A percentile compares a stretch with the other conserved stretches of the same genome.
These are phyloP conservation scores for Condylura cristata DNA, from an alignment of 2,113 vertebrate genomes.

Conservation along the genomic window DNA sequence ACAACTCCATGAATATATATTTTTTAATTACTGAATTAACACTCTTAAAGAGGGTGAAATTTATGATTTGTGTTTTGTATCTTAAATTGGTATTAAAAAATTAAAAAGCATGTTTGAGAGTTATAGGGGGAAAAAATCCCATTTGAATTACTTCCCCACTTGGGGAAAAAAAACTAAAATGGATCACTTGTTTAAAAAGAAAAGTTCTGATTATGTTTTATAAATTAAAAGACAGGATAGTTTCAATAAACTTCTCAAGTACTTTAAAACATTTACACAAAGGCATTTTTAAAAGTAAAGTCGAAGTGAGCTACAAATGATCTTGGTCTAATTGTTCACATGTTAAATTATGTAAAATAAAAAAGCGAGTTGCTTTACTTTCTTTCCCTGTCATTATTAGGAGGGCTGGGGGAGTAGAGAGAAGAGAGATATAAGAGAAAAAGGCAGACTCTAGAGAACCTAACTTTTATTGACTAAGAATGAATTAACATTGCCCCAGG, in stretches of 20 bases:
- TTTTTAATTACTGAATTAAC: not conserved
- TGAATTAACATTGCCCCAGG: slow-evolving; percentile 24
- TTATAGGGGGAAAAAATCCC: not conserved
- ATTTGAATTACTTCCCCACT: not conserved
- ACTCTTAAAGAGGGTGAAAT: not conserved
- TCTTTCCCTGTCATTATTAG: not conserved
- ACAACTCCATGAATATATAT: not conserved
- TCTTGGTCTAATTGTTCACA: not conserved
- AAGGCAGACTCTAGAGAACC: not conserved
- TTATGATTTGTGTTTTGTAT: slow-evolving; percentile 4
- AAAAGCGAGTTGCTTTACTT: not conserved
- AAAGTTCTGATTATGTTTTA: not conserved
- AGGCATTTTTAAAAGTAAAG: slow-evolving; percentile 23
- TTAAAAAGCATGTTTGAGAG: not conserved
- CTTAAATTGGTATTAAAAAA: not conserved
- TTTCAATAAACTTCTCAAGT: slow-evolving; percentile 1
- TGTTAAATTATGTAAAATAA: not conserved
- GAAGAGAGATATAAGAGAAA: slow-evolving; percentile 8
- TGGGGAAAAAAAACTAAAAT: not conserved
- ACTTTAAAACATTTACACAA: not conserved
- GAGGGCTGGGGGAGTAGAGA: not conserved
- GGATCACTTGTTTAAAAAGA: not conserved
- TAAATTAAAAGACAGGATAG: not conserved
- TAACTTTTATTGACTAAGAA: slow-evolving; percentile 26
- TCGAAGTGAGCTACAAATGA: not conserved